A percentile compares a stretch with the other conserved stretches of the same genome.
Conservation (phyloP, 1,140 invertebrate genomes). For the Bombyx mandarina region DNA sequence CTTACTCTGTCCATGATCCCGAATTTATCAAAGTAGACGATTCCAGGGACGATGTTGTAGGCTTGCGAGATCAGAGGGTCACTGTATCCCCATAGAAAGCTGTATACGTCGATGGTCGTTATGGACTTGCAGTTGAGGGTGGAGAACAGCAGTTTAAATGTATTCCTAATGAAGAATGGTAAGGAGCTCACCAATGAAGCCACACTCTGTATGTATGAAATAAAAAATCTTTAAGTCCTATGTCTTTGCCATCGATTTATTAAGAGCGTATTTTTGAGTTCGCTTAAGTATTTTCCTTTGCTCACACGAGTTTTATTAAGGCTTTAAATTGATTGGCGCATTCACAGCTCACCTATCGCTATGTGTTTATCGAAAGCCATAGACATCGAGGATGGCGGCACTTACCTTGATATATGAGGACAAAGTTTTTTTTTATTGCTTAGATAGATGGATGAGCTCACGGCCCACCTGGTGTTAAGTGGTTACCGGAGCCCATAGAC, state of each 20-base stretch:
- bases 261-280: neutral
- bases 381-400: no score
- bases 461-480: no score
- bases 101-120: constrained; percentile 2
- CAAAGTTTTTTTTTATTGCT: no score
- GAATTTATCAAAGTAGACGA: constrained; percentile 8
- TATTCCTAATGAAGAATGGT: constrained; percentile 2
- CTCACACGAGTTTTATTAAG: no score
- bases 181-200: constrained; percentile 4
- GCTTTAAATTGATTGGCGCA: no score
- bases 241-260: neutral
- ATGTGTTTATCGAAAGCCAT: no score
- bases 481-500: no score
- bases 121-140: constrained; percentile 3
- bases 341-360: no score
- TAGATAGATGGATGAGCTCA: no score
- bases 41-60: constrained; percentile 6
- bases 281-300: no score
- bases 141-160: constrained; percentile 3
- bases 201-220: constrained; percentile 4
- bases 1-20: constrained; percentile 11
- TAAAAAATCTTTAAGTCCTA: neutral
- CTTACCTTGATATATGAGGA: no score
- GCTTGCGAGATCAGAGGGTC: constrained; percentile 9
- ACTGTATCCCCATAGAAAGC: constrained; percentile 6